Conservation (phyloP, 2,797 vertebrate genomes). For the Helicolenus hilgendorfi region DNA sequence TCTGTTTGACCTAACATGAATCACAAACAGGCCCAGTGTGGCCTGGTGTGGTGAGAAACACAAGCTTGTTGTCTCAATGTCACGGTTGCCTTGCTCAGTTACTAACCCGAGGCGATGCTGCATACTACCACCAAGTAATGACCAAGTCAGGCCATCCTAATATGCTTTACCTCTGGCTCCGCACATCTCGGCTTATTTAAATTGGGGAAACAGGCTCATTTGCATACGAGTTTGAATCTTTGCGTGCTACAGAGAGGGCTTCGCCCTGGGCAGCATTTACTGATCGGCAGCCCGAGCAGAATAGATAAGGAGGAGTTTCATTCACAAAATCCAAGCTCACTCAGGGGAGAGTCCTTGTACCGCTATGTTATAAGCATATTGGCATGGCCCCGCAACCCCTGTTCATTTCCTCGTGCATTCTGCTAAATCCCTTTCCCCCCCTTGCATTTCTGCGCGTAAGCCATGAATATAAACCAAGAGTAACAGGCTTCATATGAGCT, state of each 20-base stretch:
- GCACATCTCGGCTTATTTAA: slow-evolving; percentile 59
- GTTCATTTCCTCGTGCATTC: slow-evolving; percentile 53
- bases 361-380: slow-evolving; percentile 42
- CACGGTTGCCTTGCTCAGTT: slow-evolving; percentile 45
- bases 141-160: slow-evolving; percentile 35
- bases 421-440: slow-evolving; percentile 47
- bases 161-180: slow-evolving; percentile 50
- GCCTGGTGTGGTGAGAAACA: slow-evolving; percentile 52
- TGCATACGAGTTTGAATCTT: slow-evolving; percentile 71
- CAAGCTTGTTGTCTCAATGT: slow-evolving; percentile 65
- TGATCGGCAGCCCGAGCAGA: slow-evolving; percentile 60
- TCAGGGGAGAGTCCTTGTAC: slow-evolving; percentile 53
- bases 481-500: slow-evolving; percentile 58
- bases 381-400: slow-evolving; percentile 35
- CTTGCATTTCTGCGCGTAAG: slow-evolving; percentile 31
- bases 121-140: slow-evolving; percentile 55
- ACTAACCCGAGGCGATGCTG: slow-evolving; percentile 55
- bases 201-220: slow-evolving; percentile 61
- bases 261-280: slow-evolving; percentile 77
- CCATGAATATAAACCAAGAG: slow-evolving; percentile 73
- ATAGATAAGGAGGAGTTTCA: slow-evolving; percentile 78
- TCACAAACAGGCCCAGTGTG: slow-evolving; percentile 34
- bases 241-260: slow-evolving; percentile 52
- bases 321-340: slow-evolving; percentile 76
- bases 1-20: slow-evolving; percentile 62